These are phyloP conservation scores for Zaprionus camerounensis DNA, from an alignment of 1,140 invertebrate species.

Conservation along the genomic window DNA sequence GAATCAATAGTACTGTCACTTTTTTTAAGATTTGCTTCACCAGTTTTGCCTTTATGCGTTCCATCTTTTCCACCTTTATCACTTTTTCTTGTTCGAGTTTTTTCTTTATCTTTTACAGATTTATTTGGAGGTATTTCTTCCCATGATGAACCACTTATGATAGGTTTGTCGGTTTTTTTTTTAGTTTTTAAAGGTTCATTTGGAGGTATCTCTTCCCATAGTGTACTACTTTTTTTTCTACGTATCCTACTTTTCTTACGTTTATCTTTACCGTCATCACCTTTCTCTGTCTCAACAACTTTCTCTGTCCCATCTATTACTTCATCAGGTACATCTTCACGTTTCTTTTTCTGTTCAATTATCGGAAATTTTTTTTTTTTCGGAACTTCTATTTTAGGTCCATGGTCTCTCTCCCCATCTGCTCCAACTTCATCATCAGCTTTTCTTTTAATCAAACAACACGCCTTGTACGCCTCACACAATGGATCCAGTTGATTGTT, in stretches of 20 bases:
- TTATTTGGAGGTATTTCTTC: not conserved
- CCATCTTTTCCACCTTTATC: not conserved
- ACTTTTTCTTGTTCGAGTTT: not conserved
- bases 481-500: not conserved
- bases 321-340: not conserved
- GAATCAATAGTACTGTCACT: no score
- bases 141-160: no score
- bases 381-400: not conserved
- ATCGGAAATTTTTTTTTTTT: no score
- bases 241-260: no score
- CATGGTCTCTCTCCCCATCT: not conserved
- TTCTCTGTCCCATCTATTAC: not conserved
- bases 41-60: not conserved
- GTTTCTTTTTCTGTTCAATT: no score
- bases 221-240: no score
- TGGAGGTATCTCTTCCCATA: not conserved
- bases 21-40: not conserved
- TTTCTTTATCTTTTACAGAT: no score
- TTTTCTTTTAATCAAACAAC: not conserved
- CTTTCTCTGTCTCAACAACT: not conserved
- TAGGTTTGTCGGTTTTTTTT: not conserved
- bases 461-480: constrained; percentile 2
- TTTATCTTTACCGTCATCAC: not conserved
- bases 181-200: not conserved
- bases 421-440: not conserved